phyloP scores from a whole-genome alignment of 2,113 vertebrate genomes.

The Daubentonia madagascariensis region DNA sequence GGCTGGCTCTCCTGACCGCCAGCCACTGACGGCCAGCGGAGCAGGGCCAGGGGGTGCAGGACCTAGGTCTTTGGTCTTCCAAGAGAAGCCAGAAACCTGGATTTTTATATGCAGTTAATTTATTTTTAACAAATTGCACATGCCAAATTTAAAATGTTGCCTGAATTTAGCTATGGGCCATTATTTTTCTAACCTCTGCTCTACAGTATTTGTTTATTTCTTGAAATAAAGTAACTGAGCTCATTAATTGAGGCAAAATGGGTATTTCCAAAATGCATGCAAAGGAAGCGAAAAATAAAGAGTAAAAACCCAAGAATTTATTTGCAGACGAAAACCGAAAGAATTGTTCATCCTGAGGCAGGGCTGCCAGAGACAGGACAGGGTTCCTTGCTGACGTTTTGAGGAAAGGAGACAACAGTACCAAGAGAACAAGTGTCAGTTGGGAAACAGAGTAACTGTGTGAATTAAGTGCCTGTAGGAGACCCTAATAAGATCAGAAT shows the following conservation, averaged over 20 bases:
- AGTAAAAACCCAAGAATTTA: no score
- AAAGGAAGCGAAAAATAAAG: not conserved
- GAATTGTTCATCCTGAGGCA: fast-evolving
- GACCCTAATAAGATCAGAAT: not conserved
- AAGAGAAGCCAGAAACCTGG: not conserved
- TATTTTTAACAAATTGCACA: not conserved
- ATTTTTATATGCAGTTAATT: not conserved
- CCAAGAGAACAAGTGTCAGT: fast-evolving
- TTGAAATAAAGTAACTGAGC: not conserved
- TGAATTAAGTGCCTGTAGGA: fast-evolving
- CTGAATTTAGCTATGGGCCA: not conserved
- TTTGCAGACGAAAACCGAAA: not conserved
- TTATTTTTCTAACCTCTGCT: not conserved
- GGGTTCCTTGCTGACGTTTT: fast-evolving
- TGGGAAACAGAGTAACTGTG: fast-evolving
- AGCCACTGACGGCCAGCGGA: not conserved
- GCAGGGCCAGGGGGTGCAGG: fast-evolving
- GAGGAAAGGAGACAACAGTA: not conserved
- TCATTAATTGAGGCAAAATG: not conserved
- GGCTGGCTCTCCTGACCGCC: not conserved
- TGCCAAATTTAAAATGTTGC: not conserved
- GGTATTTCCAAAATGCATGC: not conserved
- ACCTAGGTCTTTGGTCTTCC: not conserved
- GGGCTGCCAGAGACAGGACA: not conserved
- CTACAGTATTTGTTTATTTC: not conserved